Evolutionary conservation across 2,113 vertebrate genomes (phyloP).

Genomic region (Amblyornis subalaris): DNA sequence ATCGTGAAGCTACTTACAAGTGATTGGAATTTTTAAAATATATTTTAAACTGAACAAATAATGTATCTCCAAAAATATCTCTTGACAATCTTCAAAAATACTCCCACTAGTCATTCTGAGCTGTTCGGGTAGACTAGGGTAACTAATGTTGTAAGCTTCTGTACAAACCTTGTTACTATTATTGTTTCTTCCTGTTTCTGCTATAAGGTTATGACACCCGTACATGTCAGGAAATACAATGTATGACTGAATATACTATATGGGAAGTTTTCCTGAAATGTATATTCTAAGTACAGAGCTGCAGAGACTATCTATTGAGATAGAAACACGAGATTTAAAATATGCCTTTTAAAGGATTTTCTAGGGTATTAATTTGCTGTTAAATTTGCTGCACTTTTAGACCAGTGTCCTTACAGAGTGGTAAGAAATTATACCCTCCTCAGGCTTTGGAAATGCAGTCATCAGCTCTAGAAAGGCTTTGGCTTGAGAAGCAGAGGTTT

Average conservation of each 20-base stretch:
- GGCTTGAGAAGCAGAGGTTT: not conserved
- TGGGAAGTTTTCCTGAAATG: not conserved
- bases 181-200: not conserved
- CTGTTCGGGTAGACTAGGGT: not conserved
- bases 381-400: not conserved
- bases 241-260: not conserved
- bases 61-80: not conserved
- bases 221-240: not conserved
- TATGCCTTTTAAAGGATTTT: not conserved
- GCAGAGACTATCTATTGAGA: not conserved
- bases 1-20: not conserved
- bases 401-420: not conserved
- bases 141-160: not conserved
- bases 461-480: not conserved
- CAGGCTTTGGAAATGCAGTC: not conserved
- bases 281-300: not conserved
- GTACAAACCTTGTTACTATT: not conserved
- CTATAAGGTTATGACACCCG: not conserved
- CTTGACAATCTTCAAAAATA: not conserved
- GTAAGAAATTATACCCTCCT: not conserved
- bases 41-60: not conserved
- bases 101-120: not conserved
- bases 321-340: not conserved
- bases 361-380: not conserved
- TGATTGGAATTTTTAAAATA: not conserved